Base-by-base conservation (phyloP, 1,140 invertebrate genomes). In the Solen grandis region DNA sequence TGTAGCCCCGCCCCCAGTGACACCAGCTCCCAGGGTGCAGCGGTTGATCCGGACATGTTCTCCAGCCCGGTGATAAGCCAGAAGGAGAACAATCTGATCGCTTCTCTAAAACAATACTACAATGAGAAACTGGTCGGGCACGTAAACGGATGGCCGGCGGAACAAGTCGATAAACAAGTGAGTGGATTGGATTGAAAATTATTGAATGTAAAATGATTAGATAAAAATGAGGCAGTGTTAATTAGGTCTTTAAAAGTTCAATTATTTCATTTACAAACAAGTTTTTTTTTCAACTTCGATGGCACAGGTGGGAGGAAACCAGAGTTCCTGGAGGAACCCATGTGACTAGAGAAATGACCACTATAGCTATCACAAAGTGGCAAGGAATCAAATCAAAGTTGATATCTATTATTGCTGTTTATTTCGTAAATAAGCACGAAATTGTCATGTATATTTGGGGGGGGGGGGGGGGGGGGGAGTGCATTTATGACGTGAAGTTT, bases 91-190 rank as follows among this genome's bases (percentile, higher is more conserved):
- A 72, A 90, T 59, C 93, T 98, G 86, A 97, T 96, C 87, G 96
- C 97, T 46, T 97, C 96, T 81, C 94, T 98, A 85, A 95, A 96
- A 81, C 97, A 98, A 93, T 97, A 98, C 93, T 97, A 97, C 93
- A 95, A 97, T 84, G 95, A 97, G 91, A 96, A 98, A 93, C 94
- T 99, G 84, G 97, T 97, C 78, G 94, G 95, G 88, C 98, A 99
- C 92, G 97, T 99, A 69, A 95, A 95, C 83, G 96, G 96, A 60
- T 99, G 97, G 96, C 96, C 96, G 75, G 96, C 96, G 19, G 97
- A 99, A 89, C 95, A 96, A 87, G 93, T 97, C 80, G 97, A 99
- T 93, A 97, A 96, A 94, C 97, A 98, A 95, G 97, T 98, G 93
- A 75, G 86, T 82, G n/a, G n/a, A n/a, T n/a, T n/a, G n/a, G n/a